phyloP scores from a whole-genome alignment of 2,888 invertebrate genomes.

The Endotricha flammealis region DNA sequence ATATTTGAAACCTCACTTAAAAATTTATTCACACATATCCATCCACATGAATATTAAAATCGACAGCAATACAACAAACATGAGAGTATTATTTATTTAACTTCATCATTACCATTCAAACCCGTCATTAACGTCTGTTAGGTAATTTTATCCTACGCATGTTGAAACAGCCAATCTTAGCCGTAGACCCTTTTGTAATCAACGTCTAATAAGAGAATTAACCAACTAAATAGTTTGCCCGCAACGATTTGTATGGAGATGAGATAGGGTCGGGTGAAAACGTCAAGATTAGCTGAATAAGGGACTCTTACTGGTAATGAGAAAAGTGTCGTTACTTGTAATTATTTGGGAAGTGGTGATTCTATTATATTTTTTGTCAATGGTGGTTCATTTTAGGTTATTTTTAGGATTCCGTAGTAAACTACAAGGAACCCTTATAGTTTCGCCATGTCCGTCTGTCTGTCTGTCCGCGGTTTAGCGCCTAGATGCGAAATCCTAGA shows the following conservation, averaged over 20 bases:
- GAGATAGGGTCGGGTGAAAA: constrained; percentile 15
- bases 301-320: constrained; percentile 12
- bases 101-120: too few species aligned
- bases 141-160: neutral
- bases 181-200: constrained; percentile 14
- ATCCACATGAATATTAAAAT: too few species aligned
- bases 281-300: constrained; percentile 19
- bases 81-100: too few species aligned
- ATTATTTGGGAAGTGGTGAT: constrained; percentile 2
- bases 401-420: too few species aligned
- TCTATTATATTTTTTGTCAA: neutral
- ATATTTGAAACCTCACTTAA: too few species aligned
- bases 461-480: too few species aligned
- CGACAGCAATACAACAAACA: too few species aligned
- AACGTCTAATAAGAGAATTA: constrained; percentile 26
- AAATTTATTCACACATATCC: too few species aligned
- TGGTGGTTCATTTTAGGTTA: neutral
- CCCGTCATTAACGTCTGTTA: neutral
- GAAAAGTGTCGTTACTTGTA: constrained; percentile 13
- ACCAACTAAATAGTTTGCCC: constrained; percentile 26
- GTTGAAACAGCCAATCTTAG: constrained; percentile 7
- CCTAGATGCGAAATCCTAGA: too few species aligned
- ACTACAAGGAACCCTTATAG: too few species aligned
- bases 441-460: too few species aligned
- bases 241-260: constrained; percentile 27